Percentiles rank a stretch among this genome's conserved stretches.
Conservation (phyloP, 1,140 invertebrate genomes). For the Meloidogyne chitwoodi region DNA sequence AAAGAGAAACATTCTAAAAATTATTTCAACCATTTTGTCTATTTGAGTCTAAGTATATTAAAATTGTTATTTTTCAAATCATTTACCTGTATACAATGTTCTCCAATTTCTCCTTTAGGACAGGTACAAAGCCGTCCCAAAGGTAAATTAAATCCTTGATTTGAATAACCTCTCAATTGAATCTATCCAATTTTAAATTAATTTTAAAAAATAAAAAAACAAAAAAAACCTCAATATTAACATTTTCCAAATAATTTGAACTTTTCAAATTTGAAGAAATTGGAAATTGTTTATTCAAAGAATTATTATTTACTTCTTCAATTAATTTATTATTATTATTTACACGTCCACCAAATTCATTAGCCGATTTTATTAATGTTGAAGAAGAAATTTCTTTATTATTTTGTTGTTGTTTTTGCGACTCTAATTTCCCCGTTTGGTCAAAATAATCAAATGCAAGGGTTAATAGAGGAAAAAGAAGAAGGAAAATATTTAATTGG, state of each 20-base stretch:
- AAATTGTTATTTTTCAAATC: neutral
- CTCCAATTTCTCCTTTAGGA: slow-evolving; percentile 5
- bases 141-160: slow-evolving; percentile 10
- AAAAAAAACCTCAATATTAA: neutral
- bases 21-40: too few relatives aligned
- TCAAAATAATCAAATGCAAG: neutral
- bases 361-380: neutral
- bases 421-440: neutral
- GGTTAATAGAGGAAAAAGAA: neutral
- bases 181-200: neutral
- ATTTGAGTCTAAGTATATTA: too few relatives aligned
- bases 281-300: too few relatives aligned
- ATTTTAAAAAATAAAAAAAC: neutral
- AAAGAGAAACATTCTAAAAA: too few relatives aligned
- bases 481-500: neutral
- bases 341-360: too few relatives aligned
- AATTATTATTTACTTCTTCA: neutral
- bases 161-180: slow-evolving; percentile 20
- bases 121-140: slow-evolving; percentile 23
- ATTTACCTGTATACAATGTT: neutral
- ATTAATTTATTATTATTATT: too few relatives aligned
- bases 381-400: neutral
- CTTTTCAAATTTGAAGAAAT: neutral
- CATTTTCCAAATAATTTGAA: neutral
- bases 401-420: neutral